phyloP scores from a whole-genome alignment of 2,113 vertebrate species.

The Chloropsis hardwickii region DNA sequence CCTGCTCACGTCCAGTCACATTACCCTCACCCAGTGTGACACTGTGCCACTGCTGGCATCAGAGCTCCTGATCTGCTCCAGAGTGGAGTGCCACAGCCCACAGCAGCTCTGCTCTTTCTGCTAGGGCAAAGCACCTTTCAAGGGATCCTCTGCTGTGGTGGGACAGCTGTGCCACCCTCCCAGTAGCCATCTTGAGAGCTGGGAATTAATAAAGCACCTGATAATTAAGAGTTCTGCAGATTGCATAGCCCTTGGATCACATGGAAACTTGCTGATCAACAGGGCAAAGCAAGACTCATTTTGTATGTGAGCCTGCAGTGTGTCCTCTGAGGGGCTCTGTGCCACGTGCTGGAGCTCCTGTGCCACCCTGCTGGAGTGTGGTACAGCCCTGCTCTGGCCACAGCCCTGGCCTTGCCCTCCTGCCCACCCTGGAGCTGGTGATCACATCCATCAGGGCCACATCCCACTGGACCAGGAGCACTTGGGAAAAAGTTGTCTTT shows the following conservation, averaged over 20 bases:
- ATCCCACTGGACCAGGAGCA: background rate
- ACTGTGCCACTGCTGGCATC: background rate
- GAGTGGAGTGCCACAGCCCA: background rate
- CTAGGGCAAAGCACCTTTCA: background rate
- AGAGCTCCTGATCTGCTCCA: background rate
- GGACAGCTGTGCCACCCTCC: background rate
- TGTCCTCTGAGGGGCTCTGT: accelerated
- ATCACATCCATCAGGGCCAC: background rate
- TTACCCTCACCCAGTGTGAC: background rate
- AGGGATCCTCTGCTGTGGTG: background rate
- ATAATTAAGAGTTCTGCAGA: background rate
- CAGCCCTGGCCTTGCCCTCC: background rate
- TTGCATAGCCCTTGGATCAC: accelerated
- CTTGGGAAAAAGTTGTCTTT: background rate
- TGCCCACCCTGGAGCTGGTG: accelerated
- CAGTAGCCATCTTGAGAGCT: background rate
- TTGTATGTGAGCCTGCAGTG: background rate
- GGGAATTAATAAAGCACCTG: background rate
- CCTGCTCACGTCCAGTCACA: background rate
- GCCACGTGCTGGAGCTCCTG: background rate
- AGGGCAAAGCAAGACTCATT: background rate
- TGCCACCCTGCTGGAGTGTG: too few species aligned
- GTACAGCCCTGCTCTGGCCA: background rate
- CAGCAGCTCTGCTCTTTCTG: background rate
- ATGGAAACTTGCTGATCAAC: accelerated